Conservation (phyloP, 2,113 vertebrate genomes). For the Dasyurus viverrinus region DNA sequence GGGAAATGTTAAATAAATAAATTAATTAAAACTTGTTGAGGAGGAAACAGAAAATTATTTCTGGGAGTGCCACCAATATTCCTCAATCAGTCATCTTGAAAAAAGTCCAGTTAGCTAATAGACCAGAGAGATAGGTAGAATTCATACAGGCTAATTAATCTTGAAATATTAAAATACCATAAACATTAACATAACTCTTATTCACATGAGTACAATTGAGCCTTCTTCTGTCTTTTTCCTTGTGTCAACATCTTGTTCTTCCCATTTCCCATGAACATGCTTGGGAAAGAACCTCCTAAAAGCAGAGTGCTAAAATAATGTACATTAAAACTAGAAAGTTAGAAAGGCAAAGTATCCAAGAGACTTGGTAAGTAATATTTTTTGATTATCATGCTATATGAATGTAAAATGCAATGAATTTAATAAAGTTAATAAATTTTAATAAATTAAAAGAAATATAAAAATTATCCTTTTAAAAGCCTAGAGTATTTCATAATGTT, state of each 20-base stretch:
- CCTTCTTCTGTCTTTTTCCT: background rate
- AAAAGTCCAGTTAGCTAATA: background rate
- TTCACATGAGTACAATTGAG: background rate
- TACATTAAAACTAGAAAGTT: no score
- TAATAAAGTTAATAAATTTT: no score
- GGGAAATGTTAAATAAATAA: no score
- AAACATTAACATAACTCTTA: background rate
- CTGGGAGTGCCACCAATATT: background rate
- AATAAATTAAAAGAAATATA: no score
- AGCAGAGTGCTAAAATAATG: no score
- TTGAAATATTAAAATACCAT: background rate
- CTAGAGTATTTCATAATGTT: no score
- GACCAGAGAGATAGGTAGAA: background rate
- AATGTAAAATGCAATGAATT: background rate
- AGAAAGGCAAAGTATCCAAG: background rate
- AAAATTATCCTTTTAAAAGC: no score
- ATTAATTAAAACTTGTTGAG: background rate
- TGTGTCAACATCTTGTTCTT: background rate
- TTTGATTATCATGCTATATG: background rate
- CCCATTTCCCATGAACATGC: no score
- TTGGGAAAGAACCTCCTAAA: no score
- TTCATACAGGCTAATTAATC: background rate
- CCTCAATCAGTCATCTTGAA: background rate
- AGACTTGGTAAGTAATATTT: background rate
- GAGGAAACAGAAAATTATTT: background rate